phyloP scores from a whole-genome alignment of 2,888 invertebrate species.

The Celastrina argiolus region DNA sequence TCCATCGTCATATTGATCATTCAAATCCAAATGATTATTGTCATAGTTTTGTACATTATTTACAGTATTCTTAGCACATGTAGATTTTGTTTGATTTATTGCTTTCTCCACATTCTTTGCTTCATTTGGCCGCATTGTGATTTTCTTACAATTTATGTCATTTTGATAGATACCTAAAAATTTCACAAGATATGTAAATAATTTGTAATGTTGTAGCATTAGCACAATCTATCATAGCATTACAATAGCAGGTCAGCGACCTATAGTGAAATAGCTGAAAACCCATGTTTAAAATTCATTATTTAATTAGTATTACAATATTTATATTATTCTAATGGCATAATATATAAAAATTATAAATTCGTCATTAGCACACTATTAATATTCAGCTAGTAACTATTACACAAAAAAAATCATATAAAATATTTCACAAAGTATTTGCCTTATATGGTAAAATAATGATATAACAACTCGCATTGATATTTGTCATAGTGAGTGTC shows the following conservation, averaged over 20 bases:
- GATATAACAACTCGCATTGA: not conserved
- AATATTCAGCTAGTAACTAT: too few relatives aligned
- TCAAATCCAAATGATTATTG: constrained; percentile 30
- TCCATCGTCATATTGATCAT: constrained; percentile 43
- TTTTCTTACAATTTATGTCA: constrained; percentile 26
- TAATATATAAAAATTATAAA: too few relatives aligned
- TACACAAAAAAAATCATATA: too few relatives aligned
- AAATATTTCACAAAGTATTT: too few relatives aligned
- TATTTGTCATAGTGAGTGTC: not conserved
- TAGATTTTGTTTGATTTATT: constrained; percentile 14
- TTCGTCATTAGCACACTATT: too few relatives aligned
- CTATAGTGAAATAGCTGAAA: too few relatives aligned
- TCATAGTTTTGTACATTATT: constrained; percentile 25
- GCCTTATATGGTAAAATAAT: not conserved
- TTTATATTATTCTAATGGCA: too few relatives aligned
- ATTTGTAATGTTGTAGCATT: not conserved
- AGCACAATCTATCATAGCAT: not conserved
- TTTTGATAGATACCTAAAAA: constrained; percentile 32
- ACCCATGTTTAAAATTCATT: not conserved
- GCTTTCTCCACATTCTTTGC: constrained; percentile 9
- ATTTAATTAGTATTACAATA: not conserved
- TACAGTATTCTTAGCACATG: not conserved
- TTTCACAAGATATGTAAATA: not conserved
- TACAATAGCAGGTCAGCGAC: not conserved
- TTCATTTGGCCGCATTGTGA: constrained; percentile 22